These are phyloP conservation scores for Rhogogaster chlorosoma DNA, from an alignment of 2,888 invertebrate genomes.

Conservation along the genomic window DNA sequence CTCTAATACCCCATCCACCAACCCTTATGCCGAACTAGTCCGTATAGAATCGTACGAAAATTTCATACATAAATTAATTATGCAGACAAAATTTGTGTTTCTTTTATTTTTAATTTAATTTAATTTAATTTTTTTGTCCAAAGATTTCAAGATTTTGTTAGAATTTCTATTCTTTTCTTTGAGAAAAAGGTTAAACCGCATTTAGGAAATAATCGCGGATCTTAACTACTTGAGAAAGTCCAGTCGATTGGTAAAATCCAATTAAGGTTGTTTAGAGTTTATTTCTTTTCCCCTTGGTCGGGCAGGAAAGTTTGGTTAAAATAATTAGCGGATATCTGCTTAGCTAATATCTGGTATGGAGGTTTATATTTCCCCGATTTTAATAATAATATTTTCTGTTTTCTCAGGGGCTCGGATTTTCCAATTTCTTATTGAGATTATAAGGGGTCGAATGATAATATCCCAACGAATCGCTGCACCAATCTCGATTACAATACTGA, in stretches of 20 bases:
- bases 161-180: too few species aligned
- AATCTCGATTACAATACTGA: neutral
- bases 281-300: neutral
- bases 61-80: neutral
- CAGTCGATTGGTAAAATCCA: conserved; percentile 8
- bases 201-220: neutral
- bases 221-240: neutral
- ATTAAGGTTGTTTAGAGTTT: conserved; percentile 3
- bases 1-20: neutral
- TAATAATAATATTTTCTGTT: neutral
- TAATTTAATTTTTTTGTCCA: too few species aligned
- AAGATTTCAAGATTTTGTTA: neutral
- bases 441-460: neutral
- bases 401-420: neutral
- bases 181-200: neutral
- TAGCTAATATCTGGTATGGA: neutral
- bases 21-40: neutral
- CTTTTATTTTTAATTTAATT: too few species aligned
- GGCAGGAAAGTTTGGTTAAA: neutral
- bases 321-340: conserved; percentile 18
- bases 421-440: neutral
- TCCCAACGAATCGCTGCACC: neutral
- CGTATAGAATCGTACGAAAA: neutral
- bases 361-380: neutral
- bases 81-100: neutral